phyloP scores from a whole-genome alignment of 2,888 invertebrate species.

The Fragum whitleyi region DNA sequence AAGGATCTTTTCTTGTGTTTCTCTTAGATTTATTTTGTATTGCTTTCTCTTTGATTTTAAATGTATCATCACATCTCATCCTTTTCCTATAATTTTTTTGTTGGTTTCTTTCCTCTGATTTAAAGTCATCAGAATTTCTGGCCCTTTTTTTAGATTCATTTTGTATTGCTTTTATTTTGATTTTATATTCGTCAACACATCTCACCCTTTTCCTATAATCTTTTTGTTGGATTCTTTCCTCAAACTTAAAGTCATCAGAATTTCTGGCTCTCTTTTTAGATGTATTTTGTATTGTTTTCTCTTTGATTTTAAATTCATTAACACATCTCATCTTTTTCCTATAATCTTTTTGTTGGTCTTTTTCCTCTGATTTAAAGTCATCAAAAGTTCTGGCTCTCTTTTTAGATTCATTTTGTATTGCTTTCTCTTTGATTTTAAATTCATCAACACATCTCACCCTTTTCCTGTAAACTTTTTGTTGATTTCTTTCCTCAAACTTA shows the following conservation, averaged over 20 bases:
- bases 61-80: not conserved
- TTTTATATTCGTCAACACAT: not conserved
- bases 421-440: constrained; percentile 6
- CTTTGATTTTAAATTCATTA: not conserved
- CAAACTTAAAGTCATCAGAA: not conserved
- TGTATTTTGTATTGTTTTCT: not conserved
- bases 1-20: constrained; percentile 13
- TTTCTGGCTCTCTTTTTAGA: not conserved
- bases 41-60: constrained; percentile 22
- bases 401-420: not conserved
- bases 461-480: not conserved
- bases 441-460: not conserved
- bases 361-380: not conserved
- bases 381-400: not conserved
- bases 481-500: not conserved
- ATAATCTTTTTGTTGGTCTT: constrained; percentile 1
- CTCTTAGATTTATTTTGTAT: not conserved
- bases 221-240: not conserved
- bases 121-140: not conserved
- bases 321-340: not conserved
- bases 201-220: not conserved
- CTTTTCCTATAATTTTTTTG: constrained; percentile 35
- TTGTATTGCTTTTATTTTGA: not conserved
- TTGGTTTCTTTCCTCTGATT: constrained; percentile 14
- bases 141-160: not conserved